A percentile compares a stretch with the other conserved stretches of the same genome.
These are phyloP conservation scores for Apteryx mantelli DNA, from an alignment of 2,113 vertebrate genomes.

Conservation along the genomic window DNA sequence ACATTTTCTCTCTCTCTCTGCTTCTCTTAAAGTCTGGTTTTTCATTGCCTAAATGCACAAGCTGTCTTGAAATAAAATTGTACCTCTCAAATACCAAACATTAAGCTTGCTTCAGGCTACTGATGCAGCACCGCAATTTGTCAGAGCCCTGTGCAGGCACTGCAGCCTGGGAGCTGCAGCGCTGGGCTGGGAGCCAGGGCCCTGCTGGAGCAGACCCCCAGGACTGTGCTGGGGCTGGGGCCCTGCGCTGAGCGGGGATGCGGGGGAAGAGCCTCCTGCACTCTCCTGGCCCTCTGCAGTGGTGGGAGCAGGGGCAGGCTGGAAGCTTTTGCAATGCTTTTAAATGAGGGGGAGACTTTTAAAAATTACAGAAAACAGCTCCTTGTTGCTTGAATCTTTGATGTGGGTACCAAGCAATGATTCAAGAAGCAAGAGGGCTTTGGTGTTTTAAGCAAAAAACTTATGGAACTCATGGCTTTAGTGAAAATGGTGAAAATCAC, in stretches of 20 bases:
- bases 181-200: neutral
- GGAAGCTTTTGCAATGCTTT: too few species aligned
- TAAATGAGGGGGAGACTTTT: neutral
- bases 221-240: too few species aligned
- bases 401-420: neutral
- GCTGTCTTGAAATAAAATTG: neutral
- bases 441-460: neutral
- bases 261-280: neutral
- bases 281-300: rapidly evolving
- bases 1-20: neutral
- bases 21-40: neutral
- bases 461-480: neutral
- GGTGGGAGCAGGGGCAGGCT: too few species aligned
- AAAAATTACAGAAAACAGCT: neutral
- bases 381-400: neutral
- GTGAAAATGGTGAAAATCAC: neutral
- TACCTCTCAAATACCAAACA: neutral
- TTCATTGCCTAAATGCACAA: neutral
- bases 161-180: neutral
- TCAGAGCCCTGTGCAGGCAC: neutral
- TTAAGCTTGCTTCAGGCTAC: neutral
- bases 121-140: neutral
- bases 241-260: too few species aligned
- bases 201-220: too few species aligned
- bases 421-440: neutral